Evolutionary conservation across 2,888 invertebrate species (phyloP).

Genomic region (Hoplodrina ambigua): DNA sequence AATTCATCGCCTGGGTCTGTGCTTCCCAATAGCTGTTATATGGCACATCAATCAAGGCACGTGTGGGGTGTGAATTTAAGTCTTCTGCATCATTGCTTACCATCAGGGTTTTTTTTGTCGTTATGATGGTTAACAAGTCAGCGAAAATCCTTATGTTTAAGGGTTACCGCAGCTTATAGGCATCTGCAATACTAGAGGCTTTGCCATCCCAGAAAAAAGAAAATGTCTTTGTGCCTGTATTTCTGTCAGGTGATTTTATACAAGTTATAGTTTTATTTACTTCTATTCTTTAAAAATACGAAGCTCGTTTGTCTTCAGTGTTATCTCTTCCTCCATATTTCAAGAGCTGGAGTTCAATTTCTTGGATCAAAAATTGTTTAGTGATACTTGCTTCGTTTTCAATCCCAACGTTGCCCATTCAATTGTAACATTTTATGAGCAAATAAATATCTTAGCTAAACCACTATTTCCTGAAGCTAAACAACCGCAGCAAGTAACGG

Average conservation of each 20-base stretch:
- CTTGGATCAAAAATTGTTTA: constrained; percentile 46
- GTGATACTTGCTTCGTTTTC: constrained; percentile 40
- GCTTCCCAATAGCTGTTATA: neutral
- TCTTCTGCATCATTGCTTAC: too few relatives aligned
- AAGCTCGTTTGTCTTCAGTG: neutral
- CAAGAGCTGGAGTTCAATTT: constrained; percentile 34
- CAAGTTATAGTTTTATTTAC: neutral
- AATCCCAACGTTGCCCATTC: constrained; percentile 23
- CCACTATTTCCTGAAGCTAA: constrained; percentile 21
- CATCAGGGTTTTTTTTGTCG: too few relatives aligned
- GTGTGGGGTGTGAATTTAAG: too few relatives aligned
- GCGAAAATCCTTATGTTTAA: too few relatives aligned
- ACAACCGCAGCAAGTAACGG: neutral
- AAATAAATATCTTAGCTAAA: constrained; percentile 29
- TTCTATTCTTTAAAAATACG: constrained; percentile 3
- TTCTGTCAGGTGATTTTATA: neutral
- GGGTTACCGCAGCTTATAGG: too few relatives aligned
- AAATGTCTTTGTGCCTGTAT: neutral
- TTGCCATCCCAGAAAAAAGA: too few relatives aligned
- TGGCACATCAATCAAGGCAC: too few relatives aligned
- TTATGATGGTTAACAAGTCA: too few relatives aligned
- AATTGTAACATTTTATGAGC: constrained; percentile 34
- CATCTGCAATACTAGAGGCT: too few relatives aligned
- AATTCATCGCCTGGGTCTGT: too few relatives aligned
- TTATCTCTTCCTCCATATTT: constrained; percentile 21